Evolutionary conservation across 1,140 invertebrate genomes (phyloP).

Genomic region (Drosophila neocordata): DNA sequence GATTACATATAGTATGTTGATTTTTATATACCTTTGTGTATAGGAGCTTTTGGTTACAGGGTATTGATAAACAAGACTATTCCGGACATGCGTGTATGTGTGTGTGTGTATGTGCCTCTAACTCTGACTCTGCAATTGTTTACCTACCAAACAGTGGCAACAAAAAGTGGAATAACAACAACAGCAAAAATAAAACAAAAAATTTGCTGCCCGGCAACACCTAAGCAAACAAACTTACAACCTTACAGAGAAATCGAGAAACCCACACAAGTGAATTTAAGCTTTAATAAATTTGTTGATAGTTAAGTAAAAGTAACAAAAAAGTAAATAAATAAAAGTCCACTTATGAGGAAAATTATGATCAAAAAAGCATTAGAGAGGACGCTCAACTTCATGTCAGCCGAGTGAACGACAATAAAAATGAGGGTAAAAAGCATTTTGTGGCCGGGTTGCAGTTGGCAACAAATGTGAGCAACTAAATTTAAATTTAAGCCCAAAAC

Average conservation of each 20-base stretch:
- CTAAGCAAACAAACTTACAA: neutral
- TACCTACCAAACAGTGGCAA: conserved; percentile 4
- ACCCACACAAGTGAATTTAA: too few species aligned
- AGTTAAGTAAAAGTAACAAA: conserved; percentile 18
- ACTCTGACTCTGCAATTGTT: neutral
- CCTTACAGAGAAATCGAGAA: neutral
- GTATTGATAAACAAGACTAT: neutral
- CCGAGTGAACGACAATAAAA: conserved; percentile 42
- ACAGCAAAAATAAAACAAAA: too few species aligned
- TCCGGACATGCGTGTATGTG: conserved; percentile 2
- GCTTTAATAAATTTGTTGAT: conserved; percentile 53
- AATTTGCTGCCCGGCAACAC: conserved; percentile 3
- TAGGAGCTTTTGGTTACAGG: conserved; percentile 14
- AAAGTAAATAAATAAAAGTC: conserved; percentile 44
- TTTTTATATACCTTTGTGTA: too few species aligned
- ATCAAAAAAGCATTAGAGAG: conserved; percentile 71
- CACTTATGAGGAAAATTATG: conserved; percentile 55
- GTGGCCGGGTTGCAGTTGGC: conserved; percentile 36
- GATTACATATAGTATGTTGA: too few species aligned
- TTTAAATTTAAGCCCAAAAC: conserved; percentile 69
- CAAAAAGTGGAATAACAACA: neutral
- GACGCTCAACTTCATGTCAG: too few species aligned
- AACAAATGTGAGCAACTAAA: conserved; percentile 62
- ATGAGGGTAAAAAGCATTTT: conserved; percentile 17
- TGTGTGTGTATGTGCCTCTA: too few species aligned